Percentiles rank a stretch among this genome's conserved stretches.
Conservation (phyloP, 2,797 vertebrate genomes). For the Rhinichthys osculus region DNA sequence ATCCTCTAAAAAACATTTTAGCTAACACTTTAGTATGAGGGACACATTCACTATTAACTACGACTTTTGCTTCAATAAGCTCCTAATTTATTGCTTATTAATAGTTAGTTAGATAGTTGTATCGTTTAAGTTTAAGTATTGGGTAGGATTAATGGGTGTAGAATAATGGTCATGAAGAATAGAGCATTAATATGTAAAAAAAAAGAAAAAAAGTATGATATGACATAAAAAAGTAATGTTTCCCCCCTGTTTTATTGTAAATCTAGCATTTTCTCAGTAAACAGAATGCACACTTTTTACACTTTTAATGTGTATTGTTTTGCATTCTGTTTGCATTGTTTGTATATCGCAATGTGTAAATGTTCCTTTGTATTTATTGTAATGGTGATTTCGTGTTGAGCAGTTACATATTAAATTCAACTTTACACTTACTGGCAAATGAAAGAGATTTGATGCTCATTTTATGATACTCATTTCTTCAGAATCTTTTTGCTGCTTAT, state of each 20-base stretch:
- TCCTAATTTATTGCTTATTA: no score
- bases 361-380: not conserved
- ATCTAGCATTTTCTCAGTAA: no score
- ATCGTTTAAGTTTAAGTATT: no score
- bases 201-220: no score
- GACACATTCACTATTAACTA: no score
- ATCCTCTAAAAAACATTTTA: not conserved
- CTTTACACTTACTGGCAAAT: not conserved
- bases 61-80: no score
- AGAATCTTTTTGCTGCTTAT: slow-evolving; percentile 24
- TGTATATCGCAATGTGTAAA: not conserved
- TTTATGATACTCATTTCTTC: not conserved
- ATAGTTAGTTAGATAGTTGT: no score
- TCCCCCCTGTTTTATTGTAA: not conserved
- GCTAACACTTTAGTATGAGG: no score
- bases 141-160: no score
- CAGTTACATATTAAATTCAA: not conserved
- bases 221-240: not conserved
- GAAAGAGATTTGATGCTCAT: not conserved
- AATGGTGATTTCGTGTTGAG: not conserved
- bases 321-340: not conserved
- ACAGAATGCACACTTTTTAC: not conserved
- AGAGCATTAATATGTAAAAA: no score
- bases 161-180: no score
- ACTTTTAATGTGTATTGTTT: not conserved